Evolutionary conservation across 2,797 vertebrate species (phyloP).

Genomic region (Poeciliopsis gracilis): DNA sequence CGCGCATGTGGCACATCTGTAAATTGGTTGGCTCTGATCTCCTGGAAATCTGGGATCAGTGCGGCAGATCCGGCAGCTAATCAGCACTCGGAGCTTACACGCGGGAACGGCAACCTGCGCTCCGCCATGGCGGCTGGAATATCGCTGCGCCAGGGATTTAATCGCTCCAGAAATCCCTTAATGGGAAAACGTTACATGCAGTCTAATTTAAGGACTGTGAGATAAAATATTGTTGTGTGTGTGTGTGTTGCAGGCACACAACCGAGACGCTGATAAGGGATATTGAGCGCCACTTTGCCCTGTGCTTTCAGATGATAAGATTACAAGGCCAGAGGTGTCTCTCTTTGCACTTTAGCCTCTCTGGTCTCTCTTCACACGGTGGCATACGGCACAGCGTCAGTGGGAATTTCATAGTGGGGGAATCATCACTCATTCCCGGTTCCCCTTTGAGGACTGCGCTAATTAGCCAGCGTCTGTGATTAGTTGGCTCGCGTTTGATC

Average conservation of each 20-base stretch:
- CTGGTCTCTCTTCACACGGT: constrained; percentile 36
- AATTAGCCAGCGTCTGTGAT: constrained; percentile 81
- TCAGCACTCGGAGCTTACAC: constrained; percentile 62
- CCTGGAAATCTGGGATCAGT: constrained; percentile 80
- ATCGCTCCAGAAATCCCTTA: constrained; percentile 77
- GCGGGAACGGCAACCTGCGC: constrained; percentile 57
- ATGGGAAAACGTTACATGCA: constrained; percentile 73
- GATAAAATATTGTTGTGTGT: constrained; percentile 58
- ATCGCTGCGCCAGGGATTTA: constrained; percentile 67
- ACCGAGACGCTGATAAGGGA: constrained; percentile 67
- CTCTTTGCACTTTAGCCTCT: constrained; percentile 63
- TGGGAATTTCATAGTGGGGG: constrained; percentile 70
- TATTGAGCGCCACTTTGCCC: constrained; percentile 62
- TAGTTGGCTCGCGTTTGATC: constrained; percentile 79
- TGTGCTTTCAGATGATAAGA: constrained; percentile 65
- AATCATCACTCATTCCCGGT: constrained; percentile 74
- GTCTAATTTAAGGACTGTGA: constrained; percentile 76
- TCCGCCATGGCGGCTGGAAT: constrained; percentile 53
- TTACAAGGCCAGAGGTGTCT: constrained; percentile 59
- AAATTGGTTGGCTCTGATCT: constrained; percentile 78
- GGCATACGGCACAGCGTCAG: constrained; percentile 51
- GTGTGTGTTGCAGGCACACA: constrained; percentile 36
- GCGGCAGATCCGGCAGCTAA: constrained; percentile 77
- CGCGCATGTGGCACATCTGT: constrained; percentile 57
- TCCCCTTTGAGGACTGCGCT: constrained; percentile 78